Evolutionary conservation across 2,797 vertebrate genomes (phyloP), one percentile per base, ranked within the genome.

Genomic region (Sebastes matsubarae): DNA sequence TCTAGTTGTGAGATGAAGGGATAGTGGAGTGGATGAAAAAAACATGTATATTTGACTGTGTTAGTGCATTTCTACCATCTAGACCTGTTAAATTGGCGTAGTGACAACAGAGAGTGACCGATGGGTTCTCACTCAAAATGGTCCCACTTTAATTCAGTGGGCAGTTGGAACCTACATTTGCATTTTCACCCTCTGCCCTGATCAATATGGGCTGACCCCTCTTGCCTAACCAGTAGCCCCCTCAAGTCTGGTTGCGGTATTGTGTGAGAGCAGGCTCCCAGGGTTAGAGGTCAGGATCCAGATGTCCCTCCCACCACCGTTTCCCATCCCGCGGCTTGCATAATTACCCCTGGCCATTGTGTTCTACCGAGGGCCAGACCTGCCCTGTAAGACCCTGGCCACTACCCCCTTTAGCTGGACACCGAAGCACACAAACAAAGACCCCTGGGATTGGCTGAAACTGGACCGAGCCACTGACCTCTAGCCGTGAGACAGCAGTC

Each of bases 261-360:
- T 95, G 92, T 94, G 84, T 84, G 79, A 89, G 85, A 85, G 63
- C 92, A 86, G 88, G 80, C 91, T 91, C 85, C 77, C 71, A 63
- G 68, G 92, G 91, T 94, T 92, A 93, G 84, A 94, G 94, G 94
- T 94, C 90, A 93, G 57, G 80, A 83, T 91, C 94, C 95, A 96
- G 95, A 96, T 95, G 95, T 94, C 93, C 93, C 92, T 90, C 90
- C 91, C 90, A 89, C 89, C 77, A 58, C 77, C 70, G 29, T 82
- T 95, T 94, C 89, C 93, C 94, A 95, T 89, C 88, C 66, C n/a
- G 46, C 65, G 25, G 14, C 85, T 88, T 93, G 93, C 92, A 93
- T 94, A 93, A 91, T 95, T 93, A 92, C 83, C 83, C 75, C 76
- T 65, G 63, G 85, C 90, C 84, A 94, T 96, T 96, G 94, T 96